These are phyloP conservation scores for Acanthococcus lagerstroemiae DNA, from an alignment of 2,888 invertebrate species.

Conservation along the genomic window DNA sequence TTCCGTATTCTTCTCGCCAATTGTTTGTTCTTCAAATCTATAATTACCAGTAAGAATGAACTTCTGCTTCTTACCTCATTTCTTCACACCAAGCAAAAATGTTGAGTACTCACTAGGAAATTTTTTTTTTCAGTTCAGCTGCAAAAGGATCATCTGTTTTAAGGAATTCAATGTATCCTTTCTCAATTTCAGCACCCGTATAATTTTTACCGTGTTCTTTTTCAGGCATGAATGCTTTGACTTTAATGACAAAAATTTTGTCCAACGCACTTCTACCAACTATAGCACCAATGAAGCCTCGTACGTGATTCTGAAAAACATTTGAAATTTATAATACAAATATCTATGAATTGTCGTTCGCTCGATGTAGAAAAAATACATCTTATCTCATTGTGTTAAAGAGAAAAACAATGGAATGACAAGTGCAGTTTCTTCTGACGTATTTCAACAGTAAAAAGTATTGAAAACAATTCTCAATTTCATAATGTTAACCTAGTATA, in stretches of 20 bases:
- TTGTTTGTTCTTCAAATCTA: neutral
- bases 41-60: neutral
- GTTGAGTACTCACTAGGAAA: neutral
- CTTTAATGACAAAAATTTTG: neutral
- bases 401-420: no score
- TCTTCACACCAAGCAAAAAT: neutral
- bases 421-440: no score
- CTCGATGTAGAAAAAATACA: no score
- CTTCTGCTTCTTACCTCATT: neutral
- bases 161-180: neutral
- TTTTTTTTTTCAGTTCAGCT: neutral
- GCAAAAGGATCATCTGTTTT: neutral
- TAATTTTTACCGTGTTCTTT: neutral
- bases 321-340: no score
- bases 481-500: no score
- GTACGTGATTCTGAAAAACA: no score
- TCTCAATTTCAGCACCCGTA: neutral
- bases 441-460: no score
- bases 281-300: neutral
- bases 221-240: neutral
- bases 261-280: neutral
- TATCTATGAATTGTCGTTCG: no score
- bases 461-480: no score
- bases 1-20: neutral
- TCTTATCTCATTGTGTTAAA: no score